These are phyloP conservation scores for Trichopria drosophilae DNA, from an alignment of 2,888 invertebrate species.

Conservation along the genomic window DNA sequence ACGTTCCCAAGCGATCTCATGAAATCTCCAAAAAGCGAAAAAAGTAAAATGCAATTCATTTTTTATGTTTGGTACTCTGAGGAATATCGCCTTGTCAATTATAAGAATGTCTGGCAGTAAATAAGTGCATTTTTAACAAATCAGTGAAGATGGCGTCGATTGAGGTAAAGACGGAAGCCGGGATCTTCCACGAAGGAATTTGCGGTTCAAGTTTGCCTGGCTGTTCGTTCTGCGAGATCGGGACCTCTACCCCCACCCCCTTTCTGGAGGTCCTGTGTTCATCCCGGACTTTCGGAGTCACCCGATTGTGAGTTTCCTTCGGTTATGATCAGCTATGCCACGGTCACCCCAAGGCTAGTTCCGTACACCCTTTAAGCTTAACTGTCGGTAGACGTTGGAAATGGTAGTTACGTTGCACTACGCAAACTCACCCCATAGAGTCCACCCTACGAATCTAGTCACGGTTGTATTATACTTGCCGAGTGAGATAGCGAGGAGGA, in stretches of 20 bases:
- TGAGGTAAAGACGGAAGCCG: constrained; percentile 1
- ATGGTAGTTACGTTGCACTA: too few species aligned
- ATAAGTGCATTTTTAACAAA: too few species aligned
- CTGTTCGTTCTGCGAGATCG: constrained; percentile 32
- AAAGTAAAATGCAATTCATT: too few species aligned
- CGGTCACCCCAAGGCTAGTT: constrained; percentile 47
- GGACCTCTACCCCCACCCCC: constrained; percentile 32
- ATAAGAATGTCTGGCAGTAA: too few species aligned
- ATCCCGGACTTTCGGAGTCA: too few species aligned
- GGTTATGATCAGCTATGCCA: constrained; percentile 48
- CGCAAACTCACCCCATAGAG: constrained; percentile 36
- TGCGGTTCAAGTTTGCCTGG: constrained; percentile 47
- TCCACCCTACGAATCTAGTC: constrained; percentile 14
- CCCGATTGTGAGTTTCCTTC: constrained; percentile 43
- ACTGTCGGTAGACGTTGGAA: constrained; percentile 52
- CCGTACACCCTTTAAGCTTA: constrained; percentile 47
- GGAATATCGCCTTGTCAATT: too few species aligned
- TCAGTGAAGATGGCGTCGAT: neutral
- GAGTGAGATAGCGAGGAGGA: too few species aligned
- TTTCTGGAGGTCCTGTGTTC: constrained; percentile 27
- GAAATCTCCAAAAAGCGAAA: too few species aligned
- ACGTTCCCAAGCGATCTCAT: too few species aligned
- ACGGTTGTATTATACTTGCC: constrained; percentile 26
- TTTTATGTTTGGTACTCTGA: too few species aligned
- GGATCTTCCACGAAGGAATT: constrained; percentile 45